Evolutionary conservation across 2,888 invertebrate species (phyloP).

Genomic region (Mythimna loreyi): DNA sequence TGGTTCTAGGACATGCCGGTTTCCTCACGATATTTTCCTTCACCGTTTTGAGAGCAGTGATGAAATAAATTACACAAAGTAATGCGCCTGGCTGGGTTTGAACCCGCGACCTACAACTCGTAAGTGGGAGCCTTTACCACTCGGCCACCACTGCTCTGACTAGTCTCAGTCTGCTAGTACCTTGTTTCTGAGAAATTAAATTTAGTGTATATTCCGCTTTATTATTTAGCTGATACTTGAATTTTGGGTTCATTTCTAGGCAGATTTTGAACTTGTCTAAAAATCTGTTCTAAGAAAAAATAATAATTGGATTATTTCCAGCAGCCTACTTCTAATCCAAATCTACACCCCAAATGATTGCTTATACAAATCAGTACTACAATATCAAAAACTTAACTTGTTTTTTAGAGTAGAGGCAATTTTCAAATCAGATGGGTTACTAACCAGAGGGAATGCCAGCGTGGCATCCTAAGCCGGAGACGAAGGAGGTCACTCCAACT

Average conservation of each 20-base stretch:
- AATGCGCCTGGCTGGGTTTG: too few species aligned
- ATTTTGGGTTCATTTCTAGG: background rate
- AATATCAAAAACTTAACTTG: background rate
- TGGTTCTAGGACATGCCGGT: too few species aligned
- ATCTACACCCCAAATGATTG: background rate
- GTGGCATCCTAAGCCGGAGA: constrained; percentile 79
- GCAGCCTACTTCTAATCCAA: background rate
- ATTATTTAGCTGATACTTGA: background rate
- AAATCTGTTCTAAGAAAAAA: background rate
- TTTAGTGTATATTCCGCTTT: background rate
- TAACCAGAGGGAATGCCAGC: constrained; percentile 79
- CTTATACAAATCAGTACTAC: background rate
- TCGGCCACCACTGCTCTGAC: too few species aligned
- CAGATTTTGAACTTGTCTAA: background rate
- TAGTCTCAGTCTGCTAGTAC: too few species aligned
- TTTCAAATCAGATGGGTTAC: background rate
- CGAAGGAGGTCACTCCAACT: constrained; percentile 82
- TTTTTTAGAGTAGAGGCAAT: background rate
- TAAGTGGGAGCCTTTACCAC: too few species aligned
- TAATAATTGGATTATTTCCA: background rate
- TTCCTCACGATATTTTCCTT: too few species aligned
- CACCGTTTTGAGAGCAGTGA: too few species aligned
- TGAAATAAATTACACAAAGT: too few species aligned
- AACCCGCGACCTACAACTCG: too few species aligned
- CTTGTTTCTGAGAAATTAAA: background rate